Base-by-base conservation (phyloP, 2,888 invertebrate species). In the Stegana nigrithorax region DNA sequence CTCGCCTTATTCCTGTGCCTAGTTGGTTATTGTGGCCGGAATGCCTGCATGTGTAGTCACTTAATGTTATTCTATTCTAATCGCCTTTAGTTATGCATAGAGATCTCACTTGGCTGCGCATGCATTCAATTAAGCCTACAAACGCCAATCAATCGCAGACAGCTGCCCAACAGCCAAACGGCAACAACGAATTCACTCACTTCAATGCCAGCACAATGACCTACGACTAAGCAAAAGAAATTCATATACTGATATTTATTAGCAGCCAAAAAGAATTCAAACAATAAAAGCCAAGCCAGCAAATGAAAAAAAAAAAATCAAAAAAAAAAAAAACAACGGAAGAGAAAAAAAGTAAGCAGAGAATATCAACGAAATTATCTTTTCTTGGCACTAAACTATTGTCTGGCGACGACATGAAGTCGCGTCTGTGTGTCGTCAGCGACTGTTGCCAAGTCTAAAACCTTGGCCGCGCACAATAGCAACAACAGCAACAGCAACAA, bases 401-500 rank as follows among this genome's bases (percentile, higher is more conserved):
- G 60, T 21, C 44, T 27, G 29, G 27, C 53, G 57, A 68, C 53
- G 83, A 73, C 82, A 76, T 58, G 60, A 66, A 71, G 83, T 67
- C 83, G 80, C 81, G 83, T 68, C 83, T 70, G 65, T 62, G 60
- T 73, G 83, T 75, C 82, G 74, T 51, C 67, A 51, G 62, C 64
- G 63, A 19, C 63, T 67, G 59, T 66, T 64, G 64, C 64, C 63
- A 62, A 55, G 53, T 50, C 50, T 50, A 72, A 74, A 73, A 73
- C 80, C 80, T 79, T 75, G 80, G 75, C 72, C 75, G 73, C 72
- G 65, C 50, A 17, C 62, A 59, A 29, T 25, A n/a, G 45, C 47
- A 19, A 59, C 25, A 26, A 59, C 27, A 25, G 19, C 44, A 45
- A 47, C 42, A 50, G 39, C 29, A 14, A 53, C 12, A 45, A 47